Conservation (phyloP, 2,113 vertebrate genomes). For the Petaurus breviceps region DNA sequence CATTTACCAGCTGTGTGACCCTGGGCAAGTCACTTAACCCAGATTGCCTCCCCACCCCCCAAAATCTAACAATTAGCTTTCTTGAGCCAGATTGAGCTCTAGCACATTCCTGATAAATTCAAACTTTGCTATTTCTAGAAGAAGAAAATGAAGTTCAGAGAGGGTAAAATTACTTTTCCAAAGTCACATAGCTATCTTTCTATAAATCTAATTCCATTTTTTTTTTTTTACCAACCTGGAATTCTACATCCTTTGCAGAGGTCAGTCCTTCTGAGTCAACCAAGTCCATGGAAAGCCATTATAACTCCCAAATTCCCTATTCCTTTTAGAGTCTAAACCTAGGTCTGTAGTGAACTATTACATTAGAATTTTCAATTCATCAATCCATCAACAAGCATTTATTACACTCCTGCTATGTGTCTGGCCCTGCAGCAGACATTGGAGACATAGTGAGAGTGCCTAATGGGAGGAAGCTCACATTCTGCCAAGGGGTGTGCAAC, state of each 20-base stretch:
- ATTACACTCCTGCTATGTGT: not conserved
- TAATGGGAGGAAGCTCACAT: not conserved
- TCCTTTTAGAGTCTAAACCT: not conserved
- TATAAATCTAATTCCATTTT: not conserved
- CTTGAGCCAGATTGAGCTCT: not conserved
- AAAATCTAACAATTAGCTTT: not conserved
- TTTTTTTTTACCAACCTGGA: not conserved
- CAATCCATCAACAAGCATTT: not conserved
- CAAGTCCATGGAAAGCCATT: not conserved
- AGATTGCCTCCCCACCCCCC: no score
- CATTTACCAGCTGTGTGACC: no score
- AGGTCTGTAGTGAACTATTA: not conserved
- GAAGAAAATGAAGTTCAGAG: not conserved
- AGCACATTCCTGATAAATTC: not conserved
- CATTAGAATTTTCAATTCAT: not conserved
- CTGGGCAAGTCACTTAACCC: no score
- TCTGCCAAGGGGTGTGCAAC: not conserved
- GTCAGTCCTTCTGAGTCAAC: not conserved
- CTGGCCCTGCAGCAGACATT: not conserved
- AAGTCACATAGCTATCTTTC: not conserved
- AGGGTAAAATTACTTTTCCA: not conserved
- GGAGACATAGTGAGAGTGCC: not conserved
- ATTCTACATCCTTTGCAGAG: not conserved
- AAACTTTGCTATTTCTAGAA: not conserved
- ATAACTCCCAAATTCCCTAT: not conserved